Conservation (phyloP, 2,888 invertebrate species). For the Tolmerus cingulatus region DNA sequence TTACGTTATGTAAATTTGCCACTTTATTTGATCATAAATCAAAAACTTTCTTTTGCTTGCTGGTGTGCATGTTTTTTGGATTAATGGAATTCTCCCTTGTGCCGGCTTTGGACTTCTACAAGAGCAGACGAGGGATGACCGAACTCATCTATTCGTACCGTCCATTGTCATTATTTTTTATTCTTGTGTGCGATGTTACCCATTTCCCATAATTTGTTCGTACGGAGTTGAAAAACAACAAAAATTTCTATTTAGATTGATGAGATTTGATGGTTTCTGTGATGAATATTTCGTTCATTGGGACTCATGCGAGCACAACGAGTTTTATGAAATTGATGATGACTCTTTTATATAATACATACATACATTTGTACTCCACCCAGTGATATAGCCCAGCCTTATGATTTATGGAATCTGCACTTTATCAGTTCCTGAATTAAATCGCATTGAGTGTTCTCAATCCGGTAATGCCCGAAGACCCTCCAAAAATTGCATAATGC, state of each 20-base stretch:
- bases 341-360: background rate
- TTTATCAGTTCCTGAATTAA: background rate
- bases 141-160: background rate
- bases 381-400: background rate
- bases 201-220: background rate
- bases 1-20: constrained; percentile 47
- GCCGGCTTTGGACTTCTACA: background rate
- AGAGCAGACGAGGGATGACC: background rate
- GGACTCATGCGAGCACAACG: background rate
- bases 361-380: background rate
- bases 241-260: constrained; percentile 13
- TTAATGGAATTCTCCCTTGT: constrained; percentile 26
- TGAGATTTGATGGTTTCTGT: constrained; percentile 26
- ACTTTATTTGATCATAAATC: constrained; percentile 49
- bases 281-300: constrained; percentile 16
- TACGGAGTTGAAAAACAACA: background rate
- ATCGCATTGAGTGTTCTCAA: background rate
- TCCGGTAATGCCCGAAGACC: background rate
- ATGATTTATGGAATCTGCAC: constrained; percentile 2
- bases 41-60: constrained; percentile 39
- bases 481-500: background rate
- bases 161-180: background rate
- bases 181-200: background rate
- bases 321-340: constrained; percentile 20
- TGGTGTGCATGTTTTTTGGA: background rate